Evolutionary conservation across 2,113 vertebrate genomes (phyloP), one percentile per base, ranked within the genome.

Genomic region (Pseudonaja textilis): DNA sequence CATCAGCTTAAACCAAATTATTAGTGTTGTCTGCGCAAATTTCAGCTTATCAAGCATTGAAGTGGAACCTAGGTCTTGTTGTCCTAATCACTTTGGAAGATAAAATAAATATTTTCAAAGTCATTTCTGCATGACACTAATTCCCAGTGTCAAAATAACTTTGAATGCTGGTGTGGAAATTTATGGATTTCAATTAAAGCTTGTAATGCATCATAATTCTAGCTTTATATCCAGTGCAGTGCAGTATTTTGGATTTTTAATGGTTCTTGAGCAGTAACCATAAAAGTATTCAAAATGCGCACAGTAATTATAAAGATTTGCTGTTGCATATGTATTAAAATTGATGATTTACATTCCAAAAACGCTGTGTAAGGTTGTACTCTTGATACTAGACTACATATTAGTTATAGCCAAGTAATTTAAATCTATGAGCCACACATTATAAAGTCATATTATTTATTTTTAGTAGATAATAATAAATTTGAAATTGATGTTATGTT

Each of bases 251-350:
- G 94, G 97, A 96, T 97, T 98, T 97, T 98, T 97, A 97, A 98
- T 98, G 97, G 97, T 95, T 96, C 95, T 95, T 95, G 95, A 95
- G 95, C 96, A 97, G 96, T 97, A 97, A 97, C 98, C 96, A 97
- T 98, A 97, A 98, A 98, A 98, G 95, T 97, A 98, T 98, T 98
- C 97, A 97, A 95, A 98, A 97, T 97, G 95, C 94, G 96, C 95
- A 96, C 96, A 96, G 97, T 98, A 98, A 98, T 98, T 98, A 98
- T 95, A 94, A 94, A 98, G 97, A 97, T 97, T 97, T 97, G 96
- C 96, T 96, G 95, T 97, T 97, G 95, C 97, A 95, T 97, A 97
- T 97, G 94, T 96, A 96, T 98, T 98, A 97, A 97, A 97, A 98
- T 96, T 97, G 93, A 97, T 96, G 97, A 98, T 98, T 98, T 97